These are phyloP conservation scores for Tonatia bakeri DNA, from an alignment of 2,113 vertebrate species.

Conservation along the genomic window DNA sequence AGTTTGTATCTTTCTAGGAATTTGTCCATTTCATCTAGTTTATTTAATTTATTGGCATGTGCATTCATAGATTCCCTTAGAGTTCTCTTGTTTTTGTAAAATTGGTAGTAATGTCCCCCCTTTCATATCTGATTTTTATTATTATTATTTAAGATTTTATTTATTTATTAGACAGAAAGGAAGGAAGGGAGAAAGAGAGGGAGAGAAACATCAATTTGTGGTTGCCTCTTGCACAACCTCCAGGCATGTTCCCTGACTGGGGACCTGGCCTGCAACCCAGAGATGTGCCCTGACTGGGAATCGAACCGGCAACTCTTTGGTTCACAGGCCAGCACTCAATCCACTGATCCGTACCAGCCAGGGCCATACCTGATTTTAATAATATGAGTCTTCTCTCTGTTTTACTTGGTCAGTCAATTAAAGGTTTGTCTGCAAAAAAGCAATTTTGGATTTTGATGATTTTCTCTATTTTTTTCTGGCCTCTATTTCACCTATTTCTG, in stretches of 20 bases:
- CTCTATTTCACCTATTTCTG: background rate
- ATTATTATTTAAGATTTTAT: too few relatives aligned
- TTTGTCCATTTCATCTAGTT: background rate
- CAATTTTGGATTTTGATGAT: background rate
- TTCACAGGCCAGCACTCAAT: too few relatives aligned
- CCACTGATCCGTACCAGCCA: too few relatives aligned
- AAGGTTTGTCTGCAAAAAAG: background rate
- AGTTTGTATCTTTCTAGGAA: background rate
- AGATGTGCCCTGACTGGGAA: too few relatives aligned
- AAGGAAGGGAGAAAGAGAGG: too few relatives aligned
- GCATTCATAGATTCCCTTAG: background rate
- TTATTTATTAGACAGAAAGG: too few relatives aligned
- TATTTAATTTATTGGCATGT: background rate
- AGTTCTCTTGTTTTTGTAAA: background rate
- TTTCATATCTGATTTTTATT: background rate
- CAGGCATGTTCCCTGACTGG: too few relatives aligned
- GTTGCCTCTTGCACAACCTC: too few relatives aligned
- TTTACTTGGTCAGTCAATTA: background rate
- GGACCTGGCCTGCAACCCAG: too few relatives aligned
- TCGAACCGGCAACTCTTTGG: too few relatives aligned
- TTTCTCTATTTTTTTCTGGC: constrained; percentile 8
- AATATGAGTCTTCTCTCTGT: background rate
- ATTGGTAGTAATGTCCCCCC: background rate
- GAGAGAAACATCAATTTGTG: too few relatives aligned
- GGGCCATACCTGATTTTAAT: background rate